A percentile compares a stretch with the other conserved stretches of the same genome.
Conservation (phyloP, 2,888 invertebrate genomes). For the Myopa testacea region DNA sequence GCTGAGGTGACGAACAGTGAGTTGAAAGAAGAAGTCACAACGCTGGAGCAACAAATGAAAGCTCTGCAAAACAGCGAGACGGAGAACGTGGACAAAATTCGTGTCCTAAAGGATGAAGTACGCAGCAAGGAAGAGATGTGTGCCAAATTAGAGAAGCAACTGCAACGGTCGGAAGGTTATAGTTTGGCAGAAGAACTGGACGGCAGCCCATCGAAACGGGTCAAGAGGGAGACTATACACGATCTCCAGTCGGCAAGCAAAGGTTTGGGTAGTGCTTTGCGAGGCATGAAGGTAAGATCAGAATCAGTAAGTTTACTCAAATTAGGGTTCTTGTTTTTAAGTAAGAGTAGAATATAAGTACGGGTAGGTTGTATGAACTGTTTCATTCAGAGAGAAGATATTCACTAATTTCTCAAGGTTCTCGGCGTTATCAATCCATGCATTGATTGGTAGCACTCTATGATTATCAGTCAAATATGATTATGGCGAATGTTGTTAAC, state of each 20-base stretch:
- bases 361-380: too few species aligned
- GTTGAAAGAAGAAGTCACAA: conserved; percentile 77
- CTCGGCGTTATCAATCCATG: too few species aligned
- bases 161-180: conserved; percentile 57
- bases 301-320: background rate
- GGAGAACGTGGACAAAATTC: conserved; percentile 72
- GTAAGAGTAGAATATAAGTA: too few species aligned
- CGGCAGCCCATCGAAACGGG: conserved; percentile 60
- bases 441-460: too few species aligned
- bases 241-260: conserved; percentile 57
- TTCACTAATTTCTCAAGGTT: too few species aligned
- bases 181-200: conserved; percentile 64
- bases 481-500: too few species aligned
- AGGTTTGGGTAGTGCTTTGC: conserved; percentile 59
- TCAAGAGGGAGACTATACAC: conserved; percentile 54
- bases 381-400: too few species aligned
- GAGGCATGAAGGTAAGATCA: conserved; percentile 56
- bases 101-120: conserved; percentile 73
- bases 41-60: conserved; percentile 72
- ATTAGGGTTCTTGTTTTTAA: too few species aligned
- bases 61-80: conserved; percentile 72
- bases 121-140: conserved; percentile 64
- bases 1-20: conserved; percentile 77
- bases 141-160: conserved; percentile 56
- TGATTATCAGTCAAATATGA: too few species aligned